Evolutionary conservation across 2,888 invertebrate species (phyloP).

Genomic region (Xylota sylvarum): DNA sequence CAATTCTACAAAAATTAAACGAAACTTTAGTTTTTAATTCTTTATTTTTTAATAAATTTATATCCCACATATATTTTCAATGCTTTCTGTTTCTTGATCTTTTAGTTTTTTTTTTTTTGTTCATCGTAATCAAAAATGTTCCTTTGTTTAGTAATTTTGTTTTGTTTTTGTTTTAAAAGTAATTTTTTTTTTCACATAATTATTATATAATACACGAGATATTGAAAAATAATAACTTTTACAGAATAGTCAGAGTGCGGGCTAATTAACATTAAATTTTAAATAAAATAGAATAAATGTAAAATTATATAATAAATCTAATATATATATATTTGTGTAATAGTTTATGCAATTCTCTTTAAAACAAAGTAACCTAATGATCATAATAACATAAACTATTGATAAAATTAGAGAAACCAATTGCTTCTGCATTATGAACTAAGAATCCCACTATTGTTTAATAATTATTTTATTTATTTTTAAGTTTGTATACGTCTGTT

Average conservation of each 20-base stretch:
- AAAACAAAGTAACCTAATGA: conserved; percentile 62
- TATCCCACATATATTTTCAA: conserved; percentile 67
- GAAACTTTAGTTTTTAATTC: conserved; percentile 3
- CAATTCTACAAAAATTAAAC: no score
- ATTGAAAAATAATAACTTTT: conserved; percentile 23
- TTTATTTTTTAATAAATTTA: conserved; percentile 75
- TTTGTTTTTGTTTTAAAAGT: conserved; percentile 37
- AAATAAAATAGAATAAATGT: conserved; percentile 72
- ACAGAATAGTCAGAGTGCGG: conserved; percentile 47
- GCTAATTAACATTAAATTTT: conserved; percentile 70
- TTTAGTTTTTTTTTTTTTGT: conserved; percentile 41
- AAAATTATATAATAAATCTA: conserved; percentile 71
- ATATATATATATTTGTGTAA: conserved; percentile 50
- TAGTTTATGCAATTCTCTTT: conserved; percentile 67
- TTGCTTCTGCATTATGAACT: conserved; percentile 46
- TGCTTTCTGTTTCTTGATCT: conserved; percentile 42
- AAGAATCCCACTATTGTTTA: conserved; percentile 65
- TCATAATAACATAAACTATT: conserved; percentile 49
- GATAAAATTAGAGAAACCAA: conserved; percentile 37
- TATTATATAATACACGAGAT: conserved; percentile 61
- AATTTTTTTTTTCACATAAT: conserved; percentile 38
- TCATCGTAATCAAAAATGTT: conserved; percentile 56
- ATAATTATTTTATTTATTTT: conserved; percentile 47
- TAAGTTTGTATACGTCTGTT: conserved; percentile 35
- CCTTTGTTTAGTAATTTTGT: no score